Evolutionary conservation across 37 sponge, comb jelly and placozoan species (phyloP), one percentile per base, ranked within the genome.

Genomic region (Ianthella basta): DNA sequence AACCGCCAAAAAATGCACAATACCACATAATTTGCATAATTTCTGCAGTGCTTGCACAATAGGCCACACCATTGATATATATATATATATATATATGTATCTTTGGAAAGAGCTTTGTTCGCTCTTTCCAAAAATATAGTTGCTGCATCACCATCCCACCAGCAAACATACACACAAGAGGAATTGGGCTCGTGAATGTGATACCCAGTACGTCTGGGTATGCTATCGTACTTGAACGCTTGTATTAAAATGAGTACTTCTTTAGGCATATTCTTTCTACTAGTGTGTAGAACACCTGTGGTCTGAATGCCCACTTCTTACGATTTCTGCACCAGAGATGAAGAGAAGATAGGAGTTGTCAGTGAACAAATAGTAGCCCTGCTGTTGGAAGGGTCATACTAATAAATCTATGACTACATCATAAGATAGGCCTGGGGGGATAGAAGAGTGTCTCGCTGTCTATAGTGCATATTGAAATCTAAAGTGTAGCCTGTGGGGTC

Each of bases 331-430:
- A 82, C 15, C 13, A 89, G 83, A 8, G 34, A 0, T 21, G 83
- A 68, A 30, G 74, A 59, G 20, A 85, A n/a, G 66, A 55, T 89
- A 89, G 30, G 84, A 89, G 65, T 89, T 89, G 74, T 89, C 86
- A 0, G 14, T n/a, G 36, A 74, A 89, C n/a, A 89, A 20, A 25
- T 40, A n/a, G 56, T 89, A 89, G 25, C 90, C 90, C 63, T 89
- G 90, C 68, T 56, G 36, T 33, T 39, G 30, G 60, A 40, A 85
- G 14, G 70, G 53, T 14, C 59, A 1, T 0, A 38, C 13, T 39
- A n/a, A n/a, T n/a, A 89, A 36, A 6, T 74, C 24, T n/a, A 61
- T 60, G 6, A 89, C 89, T n/a, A 84, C 85, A 80, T 89, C 82
- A 80, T 80, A 80, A 0, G 59, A 60, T 21, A 84, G 64, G 4